A percentile compares a stretch with the other conserved stretches of the same genome.
Evolutionary conservation across 2,888 invertebrate genomes (phyloP).

Genomic region (Drosophila ochracea): DNA sequence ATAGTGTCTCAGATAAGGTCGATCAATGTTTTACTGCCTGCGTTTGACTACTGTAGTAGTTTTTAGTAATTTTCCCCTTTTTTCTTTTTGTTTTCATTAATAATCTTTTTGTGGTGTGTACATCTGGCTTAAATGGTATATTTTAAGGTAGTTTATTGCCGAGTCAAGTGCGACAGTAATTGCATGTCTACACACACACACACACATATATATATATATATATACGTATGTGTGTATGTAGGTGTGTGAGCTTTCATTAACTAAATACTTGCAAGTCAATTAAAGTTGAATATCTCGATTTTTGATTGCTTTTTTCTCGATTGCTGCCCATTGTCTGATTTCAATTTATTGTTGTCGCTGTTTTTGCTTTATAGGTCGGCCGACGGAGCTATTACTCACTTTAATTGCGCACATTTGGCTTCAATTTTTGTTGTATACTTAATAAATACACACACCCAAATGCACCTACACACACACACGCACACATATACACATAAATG

Average conservation of each 20-base stretch:
- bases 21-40: background rate
- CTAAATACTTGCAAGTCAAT: slow-evolving; percentile 36
- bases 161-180: slow-evolving; percentile 26
- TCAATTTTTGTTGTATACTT: slow-evolving; percentile 57
- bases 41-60: background rate
- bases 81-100: background rate
- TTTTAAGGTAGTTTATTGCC: slow-evolving; percentile 28
- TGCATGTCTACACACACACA: slow-evolving; percentile 2
- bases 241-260: slow-evolving; percentile 19
- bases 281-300: slow-evolving; percentile 56
- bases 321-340: slow-evolving; percentile 61
- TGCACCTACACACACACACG: background rate
- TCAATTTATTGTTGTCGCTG: slow-evolving; percentile 28
- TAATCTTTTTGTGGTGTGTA: background rate
- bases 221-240: background rate
- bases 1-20: background rate
- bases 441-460: slow-evolving; percentile 46
- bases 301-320: slow-evolving; percentile 66
- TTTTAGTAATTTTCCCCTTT: background rate
- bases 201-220: background rate
- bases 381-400: slow-evolving; percentile 65
- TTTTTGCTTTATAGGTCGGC: slow-evolving; percentile 52
- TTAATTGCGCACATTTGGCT: slow-evolving; percentile 78
- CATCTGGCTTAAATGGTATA: slow-evolving; percentile 23
- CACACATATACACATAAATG: slow-evolving; percentile 16